Evolutionary conservation across 2,888 invertebrate species (phyloP).

Genomic region (Lordiphosa andalusiaca): DNA sequence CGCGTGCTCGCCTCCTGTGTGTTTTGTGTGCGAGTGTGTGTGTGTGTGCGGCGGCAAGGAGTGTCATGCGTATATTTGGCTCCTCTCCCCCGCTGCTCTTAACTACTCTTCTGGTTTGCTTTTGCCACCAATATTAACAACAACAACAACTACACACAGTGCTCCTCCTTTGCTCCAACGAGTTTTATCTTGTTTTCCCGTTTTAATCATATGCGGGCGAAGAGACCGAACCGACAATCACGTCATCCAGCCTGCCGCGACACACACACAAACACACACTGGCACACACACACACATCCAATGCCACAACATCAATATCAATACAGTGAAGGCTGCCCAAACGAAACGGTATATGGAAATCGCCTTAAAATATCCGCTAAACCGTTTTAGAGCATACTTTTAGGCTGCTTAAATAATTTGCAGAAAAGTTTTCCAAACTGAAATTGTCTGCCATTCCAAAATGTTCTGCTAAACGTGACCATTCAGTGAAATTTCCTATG

Average conservation of each 20-base stretch:
- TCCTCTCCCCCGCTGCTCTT: constrained; percentile 24
- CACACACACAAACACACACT: constrained; percentile 29
- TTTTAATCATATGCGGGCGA: constrained; percentile 73
- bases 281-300: constrained; percentile 18
- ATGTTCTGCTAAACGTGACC: too few relatives aligned
- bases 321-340: constrained; percentile 23
- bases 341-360: neutral
- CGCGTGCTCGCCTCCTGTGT: constrained; percentile 47
- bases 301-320: constrained; percentile 27
- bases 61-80: constrained; percentile 72
- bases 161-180: constrained; percentile 64
- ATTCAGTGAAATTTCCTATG: too few relatives aligned
- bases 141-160: constrained; percentile 19
- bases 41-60: constrained; percentile 64
- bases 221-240: constrained; percentile 56
- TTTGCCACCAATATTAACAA: constrained; percentile 39
- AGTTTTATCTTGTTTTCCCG: constrained; percentile 73
- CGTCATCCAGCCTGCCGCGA: constrained; percentile 67
- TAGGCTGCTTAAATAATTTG: neutral
- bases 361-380: neutral
- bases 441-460: too few relatives aligned
- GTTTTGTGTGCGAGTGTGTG: constrained; percentile 28
- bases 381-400: neutral
- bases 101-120: constrained; percentile 16
- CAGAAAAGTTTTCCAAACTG: too few relatives aligned